phyloP scores from a whole-genome alignment of 2,888 invertebrate genomes.

The Polyommatus iphigenia region DNA sequence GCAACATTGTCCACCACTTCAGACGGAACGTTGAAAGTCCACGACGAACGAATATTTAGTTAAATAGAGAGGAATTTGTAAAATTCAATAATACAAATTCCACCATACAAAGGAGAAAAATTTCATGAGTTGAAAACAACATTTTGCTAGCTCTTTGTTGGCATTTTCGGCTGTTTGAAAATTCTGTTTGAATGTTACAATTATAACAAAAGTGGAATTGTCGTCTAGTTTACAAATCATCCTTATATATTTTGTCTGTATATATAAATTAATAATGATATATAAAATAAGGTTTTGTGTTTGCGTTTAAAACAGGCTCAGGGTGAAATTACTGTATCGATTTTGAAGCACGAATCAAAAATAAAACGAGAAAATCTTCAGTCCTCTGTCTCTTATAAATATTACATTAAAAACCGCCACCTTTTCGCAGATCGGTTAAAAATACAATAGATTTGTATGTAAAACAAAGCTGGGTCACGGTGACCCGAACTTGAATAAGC shows the following conservation, averaged over 20 bases:
- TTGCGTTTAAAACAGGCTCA: too few species aligned
- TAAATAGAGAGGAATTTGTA: slow-evolving; percentile 27
- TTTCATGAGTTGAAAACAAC: background rate
- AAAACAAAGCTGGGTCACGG: slow-evolving; percentile 4
- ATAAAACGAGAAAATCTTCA: too few species aligned
- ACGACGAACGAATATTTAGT: slow-evolving; percentile 19
- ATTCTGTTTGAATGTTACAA: background rate
- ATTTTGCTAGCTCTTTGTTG: background rate
- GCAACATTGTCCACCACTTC: slow-evolving; percentile 18
- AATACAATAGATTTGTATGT: background rate
- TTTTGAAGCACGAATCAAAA: too few species aligned
- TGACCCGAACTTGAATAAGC: slow-evolving; percentile 1
- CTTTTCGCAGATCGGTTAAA: background rate
- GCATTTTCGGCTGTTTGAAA: background rate
- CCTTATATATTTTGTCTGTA: too few species aligned
- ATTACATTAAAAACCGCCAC: background rate
- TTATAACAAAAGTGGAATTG: background rate
- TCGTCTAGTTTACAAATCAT: too few species aligned
- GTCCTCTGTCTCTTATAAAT: background rate
- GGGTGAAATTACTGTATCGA: too few species aligned
- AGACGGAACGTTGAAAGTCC: slow-evolving; percentile 7
- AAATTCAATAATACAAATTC: slow-evolving; percentile 27
- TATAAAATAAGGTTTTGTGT: too few species aligned
- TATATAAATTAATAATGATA: too few species aligned
- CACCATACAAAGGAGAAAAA: slow-evolving; percentile 3